Evolutionary conservation across 2,888 invertebrate species (phyloP), one percentile per base, ranked within the genome.

Genomic region (Hyppa rectilinea): DNA sequence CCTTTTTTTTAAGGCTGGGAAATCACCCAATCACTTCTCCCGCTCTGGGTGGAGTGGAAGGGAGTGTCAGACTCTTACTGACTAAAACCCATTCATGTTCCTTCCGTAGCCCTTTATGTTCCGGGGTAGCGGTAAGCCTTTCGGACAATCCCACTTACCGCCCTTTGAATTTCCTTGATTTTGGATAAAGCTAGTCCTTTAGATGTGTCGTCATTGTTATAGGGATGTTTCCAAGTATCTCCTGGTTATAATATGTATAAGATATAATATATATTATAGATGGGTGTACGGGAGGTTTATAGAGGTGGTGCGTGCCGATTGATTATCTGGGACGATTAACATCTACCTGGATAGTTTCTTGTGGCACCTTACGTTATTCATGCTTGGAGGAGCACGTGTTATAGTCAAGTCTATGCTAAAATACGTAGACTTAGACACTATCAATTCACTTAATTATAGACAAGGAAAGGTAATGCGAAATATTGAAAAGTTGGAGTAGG

Each of bases 281-380:
- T 34, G 20, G 26, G 12, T n/a, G 14, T 29, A 14, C 20, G 14
- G 14, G 7, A 38, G 9, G 31, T 23, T 12, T 10, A 74, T 45
- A 26, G n/a, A 29, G 12, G 43, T 17, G 45, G 45, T 58, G 43
- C 45, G 38, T 66, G 34, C 7, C 20, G 45, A 59, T 53, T 52
- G 52, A 59, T 58, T 73, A 59, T 75, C 38, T 66, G 45, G 52
- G 26, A 12, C 45, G 38, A 53, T 52, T 75, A 75, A 38, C 29
- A 12, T 75, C 31, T 45, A 26, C 50, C 26, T 50, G 60, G 17
- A 71, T 52, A 66, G 34, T 75, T 63, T 43, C 64, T 12, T 49
- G 29, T 31, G 17, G 49, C 29, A 43, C 36, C 5, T 55, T 43
- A 45, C 0, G 10, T 23, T 34, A 4, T 38, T 72, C 50, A 38